A percentile compares a stretch with the other conserved stretches of the same genome.
Conservation (phyloP, 2,113 vertebrate species). For the Crocuta crocuta region DNA sequence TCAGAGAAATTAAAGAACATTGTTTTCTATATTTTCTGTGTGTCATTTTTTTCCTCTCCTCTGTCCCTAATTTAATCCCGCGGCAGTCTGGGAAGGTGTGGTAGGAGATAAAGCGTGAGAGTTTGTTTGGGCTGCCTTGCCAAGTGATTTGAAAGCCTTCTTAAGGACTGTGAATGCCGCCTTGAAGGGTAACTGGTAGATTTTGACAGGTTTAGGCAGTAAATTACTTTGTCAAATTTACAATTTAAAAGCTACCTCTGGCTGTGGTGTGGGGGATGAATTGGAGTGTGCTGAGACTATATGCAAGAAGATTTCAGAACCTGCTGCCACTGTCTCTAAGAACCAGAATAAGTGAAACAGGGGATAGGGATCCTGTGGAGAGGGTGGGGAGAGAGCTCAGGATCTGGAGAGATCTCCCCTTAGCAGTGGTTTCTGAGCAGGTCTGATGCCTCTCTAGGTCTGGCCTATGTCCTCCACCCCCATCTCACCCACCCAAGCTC, state of each 20-base stretch:
- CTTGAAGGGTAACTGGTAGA: constrained; percentile 33
- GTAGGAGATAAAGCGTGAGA: not conserved
- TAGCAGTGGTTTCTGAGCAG: not conserved
- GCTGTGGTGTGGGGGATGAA: not conserved
- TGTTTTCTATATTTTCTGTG: not conserved
- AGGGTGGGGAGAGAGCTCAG: accelerated
- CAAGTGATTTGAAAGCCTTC: constrained; percentile 60
- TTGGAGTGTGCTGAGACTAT: not conserved
- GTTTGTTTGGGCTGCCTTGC: constrained; percentile 34
- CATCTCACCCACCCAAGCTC: not conserved
- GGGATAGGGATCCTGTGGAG: not conserved
- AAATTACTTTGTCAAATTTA: constrained; percentile 71
- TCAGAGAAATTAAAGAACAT: not conserved
- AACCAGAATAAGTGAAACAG: not conserved
- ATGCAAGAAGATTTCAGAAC: not conserved
- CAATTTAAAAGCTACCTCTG: constrained; percentile 68
- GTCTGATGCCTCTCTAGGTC: not conserved
- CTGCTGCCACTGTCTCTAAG: not conserved
- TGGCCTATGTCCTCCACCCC: not conserved
- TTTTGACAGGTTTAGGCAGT: constrained; percentile 57
- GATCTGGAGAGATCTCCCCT: not conserved
- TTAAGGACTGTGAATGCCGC: constrained; percentile 21
- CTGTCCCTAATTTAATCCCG: not conserved
- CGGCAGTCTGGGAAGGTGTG: not conserved
- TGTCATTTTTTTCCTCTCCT: not conserved